Percentiles rank a stretch among this genome's conserved stretches.
phyloP scores from a whole-genome alignment of 1,140 invertebrate genomes.

The Homalodisca vitripennis region DNA sequence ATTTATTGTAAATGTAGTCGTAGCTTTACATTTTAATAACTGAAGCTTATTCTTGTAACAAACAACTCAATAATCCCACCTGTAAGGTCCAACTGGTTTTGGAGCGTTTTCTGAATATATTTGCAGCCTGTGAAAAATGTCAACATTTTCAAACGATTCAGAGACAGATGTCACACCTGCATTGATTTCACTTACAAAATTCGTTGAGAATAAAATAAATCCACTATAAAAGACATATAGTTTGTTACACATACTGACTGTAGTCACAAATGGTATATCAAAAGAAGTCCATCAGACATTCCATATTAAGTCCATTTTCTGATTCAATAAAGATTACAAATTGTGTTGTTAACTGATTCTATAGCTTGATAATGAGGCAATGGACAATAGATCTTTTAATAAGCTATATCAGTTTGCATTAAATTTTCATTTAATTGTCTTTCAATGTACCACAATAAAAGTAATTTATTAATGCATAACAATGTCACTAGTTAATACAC shows the following conservation, averaged over 20 bases:
- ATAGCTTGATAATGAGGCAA: too few species aligned
- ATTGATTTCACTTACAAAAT: neutral
- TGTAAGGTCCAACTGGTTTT: slow-evolving; percentile 67
- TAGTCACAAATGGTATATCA: neutral
- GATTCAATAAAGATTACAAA: neutral
- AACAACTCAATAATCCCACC: too few species aligned
- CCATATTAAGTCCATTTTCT: neutral
- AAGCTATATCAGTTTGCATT: too few species aligned
- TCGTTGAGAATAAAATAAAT: neutral
- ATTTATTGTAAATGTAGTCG: too few species aligned
- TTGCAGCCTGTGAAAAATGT: slow-evolving; percentile 19
- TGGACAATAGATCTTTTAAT: too few species aligned
- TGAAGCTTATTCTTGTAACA: too few species aligned
- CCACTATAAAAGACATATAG: neutral
- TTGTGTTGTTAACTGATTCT: neutral
- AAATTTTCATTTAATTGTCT: too few species aligned
- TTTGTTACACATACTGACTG: neutral
- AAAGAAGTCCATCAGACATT: neutral
- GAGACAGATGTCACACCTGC: neutral
- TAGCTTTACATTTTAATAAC: too few species aligned
- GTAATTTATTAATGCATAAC: too few species aligned
- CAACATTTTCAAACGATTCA: neutral
- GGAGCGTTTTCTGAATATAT: slow-evolving; percentile 52
- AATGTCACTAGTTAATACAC: too few species aligned
- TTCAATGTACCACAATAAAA: too few species aligned